Percentiles rank a stretch among this genome's conserved stretches.
These are phyloP conservation scores for Asbolus verrucosus DNA, from an alignment of 1,140 invertebrate genomes.

Conservation along the genomic window DNA sequence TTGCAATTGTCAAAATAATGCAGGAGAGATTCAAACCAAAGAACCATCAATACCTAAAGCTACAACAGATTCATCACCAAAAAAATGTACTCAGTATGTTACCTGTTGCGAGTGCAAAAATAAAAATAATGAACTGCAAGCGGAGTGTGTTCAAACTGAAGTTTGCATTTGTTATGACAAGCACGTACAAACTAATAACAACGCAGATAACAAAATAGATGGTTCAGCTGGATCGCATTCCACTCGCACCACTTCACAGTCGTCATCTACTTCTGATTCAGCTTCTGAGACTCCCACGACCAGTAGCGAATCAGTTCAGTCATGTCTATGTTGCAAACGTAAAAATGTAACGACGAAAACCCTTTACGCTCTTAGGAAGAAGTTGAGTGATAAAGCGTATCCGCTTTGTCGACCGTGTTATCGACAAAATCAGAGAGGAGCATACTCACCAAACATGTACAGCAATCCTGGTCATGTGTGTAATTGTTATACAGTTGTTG, in stretches of 20 bases:
- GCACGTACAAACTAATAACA: neutral
- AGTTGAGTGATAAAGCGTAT: constrained; percentile 8
- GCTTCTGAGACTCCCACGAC: neutral
- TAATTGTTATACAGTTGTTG: constrained; percentile 42
- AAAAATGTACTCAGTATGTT: no score
- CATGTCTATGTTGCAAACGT: constrained; percentile 19
- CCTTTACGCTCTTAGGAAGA: constrained; percentile 9
- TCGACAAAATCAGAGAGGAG: neutral
- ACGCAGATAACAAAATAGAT: neutral
- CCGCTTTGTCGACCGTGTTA: constrained; percentile 40
- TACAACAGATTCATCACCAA: no score
- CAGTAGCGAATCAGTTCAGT: neutral
- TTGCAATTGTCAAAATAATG: no score
- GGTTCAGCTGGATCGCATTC: neutral
- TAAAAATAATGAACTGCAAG: neutral
- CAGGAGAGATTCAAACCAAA: no score
- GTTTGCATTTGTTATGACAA: neutral
- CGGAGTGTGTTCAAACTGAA: neutral
- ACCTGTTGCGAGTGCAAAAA: neutral
- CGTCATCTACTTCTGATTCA: neutral
- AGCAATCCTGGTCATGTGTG: constrained; percentile 30
- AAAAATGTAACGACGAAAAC: constrained; percentile 5
- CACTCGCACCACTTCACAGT: neutral
- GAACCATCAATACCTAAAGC: no score
- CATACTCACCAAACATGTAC: constrained; percentile 5